Evolutionary conservation across 35 echinoderm and acorn worm genomes (phyloP).

Genomic region (Heliocidaris tuberculata): DNA sequence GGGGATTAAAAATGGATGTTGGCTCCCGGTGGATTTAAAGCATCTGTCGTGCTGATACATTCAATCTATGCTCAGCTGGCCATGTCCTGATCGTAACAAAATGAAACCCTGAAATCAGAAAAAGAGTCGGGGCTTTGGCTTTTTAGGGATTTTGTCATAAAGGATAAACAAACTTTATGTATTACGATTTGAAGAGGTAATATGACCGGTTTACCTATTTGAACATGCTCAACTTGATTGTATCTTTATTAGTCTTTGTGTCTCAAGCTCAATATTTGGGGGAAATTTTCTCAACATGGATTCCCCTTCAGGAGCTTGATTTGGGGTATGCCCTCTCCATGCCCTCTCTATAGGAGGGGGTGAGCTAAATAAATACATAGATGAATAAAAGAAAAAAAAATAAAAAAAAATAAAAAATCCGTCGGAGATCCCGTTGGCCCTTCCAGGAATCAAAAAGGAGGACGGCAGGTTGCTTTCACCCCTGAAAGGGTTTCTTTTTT

Average conservation of each 20-base stretch:
- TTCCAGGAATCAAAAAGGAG: too few species aligned
- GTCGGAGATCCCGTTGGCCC: too few species aligned
- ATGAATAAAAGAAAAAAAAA: too few species aligned
- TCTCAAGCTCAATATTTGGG: neutral
- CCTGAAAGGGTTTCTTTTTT: too few species aligned
- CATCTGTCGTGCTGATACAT: neutral
- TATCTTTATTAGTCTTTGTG: neutral
- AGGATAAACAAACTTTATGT: neutral
- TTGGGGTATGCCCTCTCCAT: too few species aligned
- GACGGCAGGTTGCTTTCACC: too few species aligned
- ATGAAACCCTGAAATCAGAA: neutral
- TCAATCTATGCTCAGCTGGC: neutral
- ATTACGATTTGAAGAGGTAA: neutral
- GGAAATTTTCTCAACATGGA: too few species aligned
- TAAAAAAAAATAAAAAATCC: too few species aligned
- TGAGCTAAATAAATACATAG: too few species aligned
- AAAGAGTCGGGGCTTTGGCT: neutral
- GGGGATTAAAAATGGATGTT: neutral
- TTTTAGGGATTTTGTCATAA: neutral
- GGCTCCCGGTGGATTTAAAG: neutral
- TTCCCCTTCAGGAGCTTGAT: too few species aligned
- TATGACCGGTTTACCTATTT: neutral
- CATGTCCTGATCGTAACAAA: neutral
- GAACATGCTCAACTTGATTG: too few species aligned
- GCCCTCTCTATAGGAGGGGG: too few species aligned